These are phyloP conservation scores for Epinephelus awoara DNA, from an alignment of 2,797 vertebrate genomes.

Conservation along the genomic window DNA sequence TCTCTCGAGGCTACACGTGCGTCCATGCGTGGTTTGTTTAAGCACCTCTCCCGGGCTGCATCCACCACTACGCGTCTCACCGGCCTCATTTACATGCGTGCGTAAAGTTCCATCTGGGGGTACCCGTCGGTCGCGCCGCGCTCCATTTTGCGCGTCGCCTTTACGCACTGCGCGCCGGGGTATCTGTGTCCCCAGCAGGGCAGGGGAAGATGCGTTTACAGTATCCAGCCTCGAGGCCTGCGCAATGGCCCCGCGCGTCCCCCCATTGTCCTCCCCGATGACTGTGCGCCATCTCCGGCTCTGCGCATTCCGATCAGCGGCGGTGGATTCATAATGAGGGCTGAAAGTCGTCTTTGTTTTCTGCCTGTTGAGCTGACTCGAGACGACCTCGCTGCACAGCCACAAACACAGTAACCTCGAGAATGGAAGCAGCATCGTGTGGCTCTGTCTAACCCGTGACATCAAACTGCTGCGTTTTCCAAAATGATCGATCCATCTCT, in stretches of 20 bases:
- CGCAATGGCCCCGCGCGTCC: background rate
- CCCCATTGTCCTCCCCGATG: constrained; percentile 14
- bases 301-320: constrained; percentile 37
- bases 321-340: constrained; percentile 35
- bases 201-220: background rate
- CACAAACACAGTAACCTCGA: constrained; percentile 57
- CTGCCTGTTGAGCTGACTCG: constrained; percentile 29
- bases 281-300: constrained; percentile 53
- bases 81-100: background rate
- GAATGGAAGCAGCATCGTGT: constrained; percentile 53
- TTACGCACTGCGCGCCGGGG: constrained; percentile 39
- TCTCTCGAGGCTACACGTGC: background rate
- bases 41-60: background rate
- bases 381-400: constrained; percentile 64
- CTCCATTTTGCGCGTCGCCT: constrained; percentile 18
- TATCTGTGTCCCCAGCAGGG: background rate
- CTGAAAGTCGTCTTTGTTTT: constrained; percentile 57
- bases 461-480: constrained; percentile 6
- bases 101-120: constrained; percentile 8
- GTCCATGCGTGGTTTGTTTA: background rate
- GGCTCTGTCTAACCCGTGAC: constrained; percentile 38
- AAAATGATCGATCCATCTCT: constrained; percentile 55
- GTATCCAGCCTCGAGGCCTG: constrained; percentile 7
- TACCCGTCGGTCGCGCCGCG: background rate
- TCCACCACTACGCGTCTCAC: background rate